Percentiles rank a stretch among this genome's conserved stretches.
These are phyloP conservation scores for Arizona elegans DNA, from an alignment of 2,113 vertebrate species.

Conservation along the genomic window DNA sequence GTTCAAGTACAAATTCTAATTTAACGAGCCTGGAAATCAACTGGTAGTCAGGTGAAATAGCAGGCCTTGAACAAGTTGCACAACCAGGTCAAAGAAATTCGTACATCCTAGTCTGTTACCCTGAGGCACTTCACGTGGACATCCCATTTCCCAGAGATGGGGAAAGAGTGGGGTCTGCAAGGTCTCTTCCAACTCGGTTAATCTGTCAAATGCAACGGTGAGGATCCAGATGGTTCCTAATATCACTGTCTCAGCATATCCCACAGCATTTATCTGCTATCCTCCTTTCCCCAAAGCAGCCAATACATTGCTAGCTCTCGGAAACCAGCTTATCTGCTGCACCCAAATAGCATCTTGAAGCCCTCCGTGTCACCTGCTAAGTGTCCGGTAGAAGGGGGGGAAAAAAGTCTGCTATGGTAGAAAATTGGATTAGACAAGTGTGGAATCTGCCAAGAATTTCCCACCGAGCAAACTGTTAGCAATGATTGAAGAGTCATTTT, in stretches of 20 bases:
- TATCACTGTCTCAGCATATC: background rate
- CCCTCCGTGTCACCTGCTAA: background rate
- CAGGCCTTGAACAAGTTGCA: background rate
- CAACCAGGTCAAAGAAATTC: background rate
- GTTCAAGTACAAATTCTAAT: background rate
- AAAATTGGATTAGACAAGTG: slow-evolving; percentile 55
- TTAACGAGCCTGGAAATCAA: background rate
- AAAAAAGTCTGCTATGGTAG: slow-evolving; percentile 27
- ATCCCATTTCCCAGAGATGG: too few species aligned
- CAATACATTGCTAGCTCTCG: background rate
- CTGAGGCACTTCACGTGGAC: background rate
- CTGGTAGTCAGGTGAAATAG: background rate
- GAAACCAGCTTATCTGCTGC: background rate
- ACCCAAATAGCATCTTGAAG: background rate
- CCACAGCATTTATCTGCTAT: background rate
- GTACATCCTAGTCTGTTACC: background rate
- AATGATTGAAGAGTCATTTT: slow-evolving; percentile 55
- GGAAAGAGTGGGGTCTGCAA: background rate
- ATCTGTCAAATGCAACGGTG: background rate
- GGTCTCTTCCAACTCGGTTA: too few species aligned
- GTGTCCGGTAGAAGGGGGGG: slow-evolving; percentile 34
- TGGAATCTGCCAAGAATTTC: slow-evolving; percentile 53
- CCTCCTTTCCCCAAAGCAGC: background rate
- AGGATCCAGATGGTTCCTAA: background rate
- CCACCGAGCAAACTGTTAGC: slow-evolving; percentile 49